These are phyloP conservation scores for Crotalus tigris DNA, from an alignment of 2,113 vertebrate species.

Conservation along the genomic window DNA sequence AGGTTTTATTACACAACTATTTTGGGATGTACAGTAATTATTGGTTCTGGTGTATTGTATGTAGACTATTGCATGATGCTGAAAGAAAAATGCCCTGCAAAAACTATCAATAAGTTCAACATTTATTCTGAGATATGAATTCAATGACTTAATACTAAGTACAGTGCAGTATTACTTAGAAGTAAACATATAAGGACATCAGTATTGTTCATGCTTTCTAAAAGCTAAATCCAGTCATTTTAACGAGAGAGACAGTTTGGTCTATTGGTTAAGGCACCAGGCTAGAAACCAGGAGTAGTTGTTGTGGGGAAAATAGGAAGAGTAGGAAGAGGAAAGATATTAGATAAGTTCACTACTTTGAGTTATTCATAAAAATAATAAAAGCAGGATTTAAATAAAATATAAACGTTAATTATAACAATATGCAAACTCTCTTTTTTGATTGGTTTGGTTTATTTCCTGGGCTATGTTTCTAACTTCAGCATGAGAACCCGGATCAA, in stretches of 20 bases:
- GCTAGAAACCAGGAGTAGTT: too few species aligned
- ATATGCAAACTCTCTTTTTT: not conserved
- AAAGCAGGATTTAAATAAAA: too few species aligned
- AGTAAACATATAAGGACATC: not conserved
- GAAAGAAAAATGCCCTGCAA: not conserved
- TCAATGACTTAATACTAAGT: not conserved
- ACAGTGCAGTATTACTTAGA: not conserved
- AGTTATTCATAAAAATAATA: too few species aligned
- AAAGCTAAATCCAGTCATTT: not conserved
- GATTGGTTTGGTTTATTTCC: not conserved
- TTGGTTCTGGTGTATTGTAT: not conserved
- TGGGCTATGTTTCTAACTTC: not conserved
- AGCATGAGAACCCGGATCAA: not conserved
- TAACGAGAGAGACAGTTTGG: not conserved
- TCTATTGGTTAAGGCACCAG: too few species aligned
- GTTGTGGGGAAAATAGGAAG: too few species aligned
- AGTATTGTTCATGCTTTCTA: not conserved
- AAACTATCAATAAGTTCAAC: not conserved
- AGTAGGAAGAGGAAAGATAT: too few species aligned
- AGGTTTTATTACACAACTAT: not conserved
- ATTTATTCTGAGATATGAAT: not conserved
- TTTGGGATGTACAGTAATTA: not conserved
- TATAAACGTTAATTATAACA: not conserved
- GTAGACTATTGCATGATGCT: not conserved
- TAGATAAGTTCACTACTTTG: too few species aligned